Percentiles rank a stretch among this genome's conserved stretches.
These are phyloP conservation scores for Blennius ocellaris DNA, from an alignment of 2,113 vertebrate genomes.

Conservation along the genomic window DNA sequence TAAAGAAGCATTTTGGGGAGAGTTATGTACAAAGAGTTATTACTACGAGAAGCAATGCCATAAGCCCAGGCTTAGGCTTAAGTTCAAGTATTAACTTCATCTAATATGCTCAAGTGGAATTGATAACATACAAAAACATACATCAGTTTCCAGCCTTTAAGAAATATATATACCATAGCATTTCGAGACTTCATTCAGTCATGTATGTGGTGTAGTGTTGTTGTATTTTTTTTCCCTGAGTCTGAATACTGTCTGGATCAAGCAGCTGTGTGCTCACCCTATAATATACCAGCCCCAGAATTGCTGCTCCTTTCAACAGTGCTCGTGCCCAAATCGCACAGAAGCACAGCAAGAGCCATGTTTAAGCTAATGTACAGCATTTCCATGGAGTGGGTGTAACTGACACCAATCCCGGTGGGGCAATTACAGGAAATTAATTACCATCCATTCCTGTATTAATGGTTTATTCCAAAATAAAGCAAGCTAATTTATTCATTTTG, in stretches of 20 bases:
- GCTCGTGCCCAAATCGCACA: conserved; percentile 49
- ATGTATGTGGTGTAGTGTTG: conserved; percentile 14
- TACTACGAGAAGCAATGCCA: conserved; percentile 65
- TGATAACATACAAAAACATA: conserved; percentile 64
- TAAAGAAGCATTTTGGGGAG: conserved; percentile 78
- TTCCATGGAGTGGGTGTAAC: conserved; percentile 77
- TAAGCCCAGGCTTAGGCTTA: conserved; percentile 78
- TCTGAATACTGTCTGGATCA: conserved; percentile 31
- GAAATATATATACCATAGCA: conserved; percentile 29
- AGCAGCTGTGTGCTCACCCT: conserved; percentile 18
- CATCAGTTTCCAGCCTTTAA: conserved; percentile 37
- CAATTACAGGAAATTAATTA: conserved; percentile 85
- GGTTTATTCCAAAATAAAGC: conserved; percentile 83
- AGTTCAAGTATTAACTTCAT: conserved; percentile 73
- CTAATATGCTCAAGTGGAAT: conserved; percentile 62
- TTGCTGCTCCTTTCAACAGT: conserved; percentile 33
- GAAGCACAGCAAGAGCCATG: conserved; percentile 61
- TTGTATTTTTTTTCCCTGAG: conserved; percentile 21
- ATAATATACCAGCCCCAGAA: conserved; percentile 10
- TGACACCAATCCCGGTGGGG: conserved; percentile 82
- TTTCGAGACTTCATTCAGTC: conserved; percentile 44
- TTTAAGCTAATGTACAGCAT: conserved; percentile 78
- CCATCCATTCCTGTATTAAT: conserved; percentile 80
- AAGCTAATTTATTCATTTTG: conserved; percentile 81
- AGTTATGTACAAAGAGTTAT: conserved; percentile 78